Percentiles rank a stretch among this genome's conserved stretches.
Conservation (phyloP, 2,888 invertebrate genomes). For the Scaptomyza tumidula region DNA sequence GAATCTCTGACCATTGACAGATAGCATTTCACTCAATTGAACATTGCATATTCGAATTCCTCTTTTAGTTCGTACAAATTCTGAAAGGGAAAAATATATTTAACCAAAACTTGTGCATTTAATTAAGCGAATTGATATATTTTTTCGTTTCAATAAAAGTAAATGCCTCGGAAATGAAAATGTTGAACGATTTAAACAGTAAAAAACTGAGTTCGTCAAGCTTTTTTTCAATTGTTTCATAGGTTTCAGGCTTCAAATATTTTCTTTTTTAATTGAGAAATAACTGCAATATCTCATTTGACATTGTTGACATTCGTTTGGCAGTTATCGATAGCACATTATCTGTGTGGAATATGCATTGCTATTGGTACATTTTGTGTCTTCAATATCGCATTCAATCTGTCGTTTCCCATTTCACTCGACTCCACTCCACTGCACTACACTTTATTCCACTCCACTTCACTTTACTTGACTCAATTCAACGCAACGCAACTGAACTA, state of each 20-base stretch:
- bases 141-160: too few species aligned
- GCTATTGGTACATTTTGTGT: conserved; percentile 45
- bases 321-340: conserved; percentile 35
- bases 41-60: neutral
- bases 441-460: neutral
- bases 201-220: too few species aligned
- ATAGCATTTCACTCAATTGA: neutral
- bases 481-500: neutral
- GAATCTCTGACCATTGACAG: conserved; percentile 8
- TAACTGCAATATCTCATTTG: neutral
- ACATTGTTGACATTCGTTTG: conserved; percentile 8
- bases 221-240: too few species aligned
- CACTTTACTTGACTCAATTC: neutral
- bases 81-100: too few species aligned
- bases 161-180: too few species aligned
- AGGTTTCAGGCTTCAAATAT: neutral
- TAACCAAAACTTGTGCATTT: too few species aligned
- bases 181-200: too few species aligned
- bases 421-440: neutral
- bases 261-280: neutral
- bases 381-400: conserved; percentile 31
- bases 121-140: too few species aligned
- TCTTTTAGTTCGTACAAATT: too few species aligned
- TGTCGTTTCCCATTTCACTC: conserved; percentile 43
- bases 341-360: conserved; percentile 28